A percentile compares a stretch with the other conserved stretches of the same genome.
phyloP scores from a whole-genome alignment of 1,140 invertebrate genomes.

The Neotoxoptera formosana region DNA sequence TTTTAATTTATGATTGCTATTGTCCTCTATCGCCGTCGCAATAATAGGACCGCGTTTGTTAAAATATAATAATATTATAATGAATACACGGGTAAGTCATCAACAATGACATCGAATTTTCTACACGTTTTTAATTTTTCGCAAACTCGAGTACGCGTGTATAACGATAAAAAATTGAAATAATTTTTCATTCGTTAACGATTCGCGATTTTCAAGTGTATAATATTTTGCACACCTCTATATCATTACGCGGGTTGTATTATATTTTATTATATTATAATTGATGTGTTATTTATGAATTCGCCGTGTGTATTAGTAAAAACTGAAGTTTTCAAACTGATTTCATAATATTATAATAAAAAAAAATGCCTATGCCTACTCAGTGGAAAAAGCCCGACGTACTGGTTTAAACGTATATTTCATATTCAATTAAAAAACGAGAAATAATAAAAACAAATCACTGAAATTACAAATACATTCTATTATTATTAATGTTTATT shows the following conservation, averaged over 20 bases:
- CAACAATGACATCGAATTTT: background rate
- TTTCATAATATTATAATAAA: background rate
- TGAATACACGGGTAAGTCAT: background rate
- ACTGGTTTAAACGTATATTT: background rate
- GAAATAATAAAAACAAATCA: background rate
- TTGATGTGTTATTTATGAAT: background rate
- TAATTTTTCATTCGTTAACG: background rate
- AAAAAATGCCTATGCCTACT: too few relatives aligned
- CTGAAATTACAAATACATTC: background rate
- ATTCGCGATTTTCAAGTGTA: background rate
- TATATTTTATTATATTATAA: too few relatives aligned
- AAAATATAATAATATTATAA: background rate
- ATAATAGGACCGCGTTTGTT: background rate
- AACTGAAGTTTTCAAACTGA: background rate
- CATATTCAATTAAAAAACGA: background rate
- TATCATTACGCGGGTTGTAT: background rate
- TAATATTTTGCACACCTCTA: background rate
- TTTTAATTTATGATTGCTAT: slow-evolving; percentile 36
- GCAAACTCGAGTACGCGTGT: too few relatives aligned
- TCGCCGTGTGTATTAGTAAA: background rate
- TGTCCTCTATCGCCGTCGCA: background rate
- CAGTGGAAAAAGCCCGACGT: background rate
- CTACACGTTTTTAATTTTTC: background rate
- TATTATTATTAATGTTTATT: background rate
- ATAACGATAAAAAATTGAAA: background rate